These are phyloP conservation scores for Patagioenas fasciata DNA, from an alignment of 2,113 vertebrate species.

Conservation along the genomic window DNA sequence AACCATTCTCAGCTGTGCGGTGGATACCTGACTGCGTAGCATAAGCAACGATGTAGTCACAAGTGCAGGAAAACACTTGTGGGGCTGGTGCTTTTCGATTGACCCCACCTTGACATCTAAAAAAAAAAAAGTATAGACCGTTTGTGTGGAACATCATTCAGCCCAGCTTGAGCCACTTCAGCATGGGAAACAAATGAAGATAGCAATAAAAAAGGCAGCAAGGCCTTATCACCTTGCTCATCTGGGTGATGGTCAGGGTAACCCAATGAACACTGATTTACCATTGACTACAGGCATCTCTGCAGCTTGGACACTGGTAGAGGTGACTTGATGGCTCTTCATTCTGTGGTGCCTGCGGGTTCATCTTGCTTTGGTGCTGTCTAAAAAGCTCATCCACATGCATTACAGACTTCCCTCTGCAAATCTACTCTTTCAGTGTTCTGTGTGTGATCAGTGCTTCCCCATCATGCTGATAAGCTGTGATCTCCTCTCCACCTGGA, in stretches of 20 bases:
- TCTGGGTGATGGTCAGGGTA: not conserved
- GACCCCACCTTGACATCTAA: not conserved
- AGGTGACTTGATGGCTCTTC: not conserved
- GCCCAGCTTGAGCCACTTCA: not conserved
- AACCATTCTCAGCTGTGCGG: fast-evolving
- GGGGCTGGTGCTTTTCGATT: not conserved
- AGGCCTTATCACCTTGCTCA: not conserved
- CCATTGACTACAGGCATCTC: not conserved
- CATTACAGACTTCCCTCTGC: not conserved
- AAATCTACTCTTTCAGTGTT: not conserved
- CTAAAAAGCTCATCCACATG: not conserved
- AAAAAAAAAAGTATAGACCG: not conserved
- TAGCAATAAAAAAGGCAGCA: not conserved
- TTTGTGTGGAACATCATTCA: not conserved
- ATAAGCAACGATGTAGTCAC: not conserved
- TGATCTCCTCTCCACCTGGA: not conserved
- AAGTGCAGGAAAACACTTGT: not conserved
- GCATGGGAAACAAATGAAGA: not conserved
- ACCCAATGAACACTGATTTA: not conserved
- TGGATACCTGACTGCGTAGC: not conserved
- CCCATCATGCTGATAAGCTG: not conserved
- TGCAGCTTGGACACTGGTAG: not conserved
- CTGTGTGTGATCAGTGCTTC: not conserved
- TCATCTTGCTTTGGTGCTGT: not conserved
- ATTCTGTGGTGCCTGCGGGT: not conserved